phyloP scores from a whole-genome alignment of 2,797 vertebrate genomes.

The Naso thynnoides region DNA sequence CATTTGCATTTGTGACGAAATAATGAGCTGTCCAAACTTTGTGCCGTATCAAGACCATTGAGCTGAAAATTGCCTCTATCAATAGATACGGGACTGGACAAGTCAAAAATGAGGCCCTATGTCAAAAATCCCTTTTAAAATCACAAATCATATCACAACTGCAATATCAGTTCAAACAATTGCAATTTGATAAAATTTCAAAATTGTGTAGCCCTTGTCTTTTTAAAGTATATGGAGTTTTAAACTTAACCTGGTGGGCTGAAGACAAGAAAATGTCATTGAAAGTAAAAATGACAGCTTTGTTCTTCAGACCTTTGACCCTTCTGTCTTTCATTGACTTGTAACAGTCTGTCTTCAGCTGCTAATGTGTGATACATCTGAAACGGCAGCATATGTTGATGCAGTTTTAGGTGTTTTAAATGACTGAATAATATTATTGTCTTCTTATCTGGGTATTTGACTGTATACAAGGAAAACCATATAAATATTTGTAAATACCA shows the following conservation, averaged over 20 bases:
- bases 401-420: constrained; percentile 20
- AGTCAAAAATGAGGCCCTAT: too few relatives aligned
- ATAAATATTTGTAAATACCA: constrained; percentile 6
- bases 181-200: too few relatives aligned
- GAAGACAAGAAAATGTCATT: neutral
- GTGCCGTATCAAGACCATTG: too few relatives aligned
- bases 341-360: neutral
- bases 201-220: too few relatives aligned
- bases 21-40: too few relatives aligned
- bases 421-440: constrained; percentile 3
- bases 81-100: too few relatives aligned
- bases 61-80: too few relatives aligned
- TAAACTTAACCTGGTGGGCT: neutral
- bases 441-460: constrained; percentile 15
- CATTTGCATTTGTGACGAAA: too few relatives aligned
- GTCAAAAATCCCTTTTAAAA: too few relatives aligned
- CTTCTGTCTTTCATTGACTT: neutral
- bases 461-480: neutral
- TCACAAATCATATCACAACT: too few relatives aligned
- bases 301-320: neutral
- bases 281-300: neutral
- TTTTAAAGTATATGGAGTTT: too few relatives aligned
- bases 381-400: constrained; percentile 17
- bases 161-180: too few relatives aligned
- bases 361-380: constrained; percentile 47